Evolutionary conservation across 2,888 invertebrate species (phyloP), one percentile per base, ranked within the genome.

Genomic region (Syritta pipiens): DNA sequence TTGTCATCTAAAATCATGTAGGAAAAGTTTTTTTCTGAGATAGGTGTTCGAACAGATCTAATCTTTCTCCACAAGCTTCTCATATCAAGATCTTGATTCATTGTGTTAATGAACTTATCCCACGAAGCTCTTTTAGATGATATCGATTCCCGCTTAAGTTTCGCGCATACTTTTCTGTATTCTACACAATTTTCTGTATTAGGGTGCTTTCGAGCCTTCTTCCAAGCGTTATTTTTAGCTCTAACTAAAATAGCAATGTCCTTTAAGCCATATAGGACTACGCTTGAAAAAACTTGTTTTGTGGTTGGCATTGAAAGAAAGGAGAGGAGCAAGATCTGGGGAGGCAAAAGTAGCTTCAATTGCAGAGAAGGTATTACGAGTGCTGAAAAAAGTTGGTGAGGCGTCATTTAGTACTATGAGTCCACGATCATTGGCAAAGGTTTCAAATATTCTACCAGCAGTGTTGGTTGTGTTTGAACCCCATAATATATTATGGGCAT

Each of bases 211-310:
- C n/a, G n/a, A n/a, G n/a, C n/a, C n/a, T n/a, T n/a, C n/a, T n/a
- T n/a, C n/a, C n/a, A n/a, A n/a, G n/a, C n/a, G n/a, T n/a, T n/a
- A n/a, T n/a, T n/a, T n/a, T n/a, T n/a, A n/a, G n/a, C n/a, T n/a
- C n/a, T n/a, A n/a, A n/a, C n/a, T n/a, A n/a, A n/a, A n/a, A n/a
- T 6, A 5, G 46, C 17, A 6, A 59, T 37, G 0, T 19, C 20
- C 7, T 22, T 49, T 30, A n/a, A 60, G 46, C 60, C 46, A 60
- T 7, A 49, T 10, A 1, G n/a, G n/a, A n/a, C n/a, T n/a, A n/a
- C n/a, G n/a, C n/a, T n/a, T n/a, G n/a, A n/a, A n/a, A n/a, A n/a
- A n/a, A n/a, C n/a, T n/a, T n/a, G n/a, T n/a, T n/a, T n/a, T n/a
- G n/a, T n/a, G n/a, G 14, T n/a, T 1, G 53, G 24, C 1, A 48